Conservation (phyloP, 2,113 vertebrate genomes). For the Prinia subflava region DNA sequence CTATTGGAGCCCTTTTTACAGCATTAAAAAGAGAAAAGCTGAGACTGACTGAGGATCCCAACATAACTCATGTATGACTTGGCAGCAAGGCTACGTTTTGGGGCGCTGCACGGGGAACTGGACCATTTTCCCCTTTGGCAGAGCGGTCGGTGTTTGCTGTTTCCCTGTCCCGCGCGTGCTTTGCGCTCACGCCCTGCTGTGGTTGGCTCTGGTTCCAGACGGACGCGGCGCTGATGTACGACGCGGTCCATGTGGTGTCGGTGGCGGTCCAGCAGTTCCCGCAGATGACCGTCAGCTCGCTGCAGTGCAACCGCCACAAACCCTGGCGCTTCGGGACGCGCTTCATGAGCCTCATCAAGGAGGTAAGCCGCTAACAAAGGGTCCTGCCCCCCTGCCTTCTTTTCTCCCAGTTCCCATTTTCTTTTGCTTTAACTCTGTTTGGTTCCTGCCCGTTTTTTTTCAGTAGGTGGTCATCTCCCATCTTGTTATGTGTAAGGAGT, state of each 20-base stretch:
- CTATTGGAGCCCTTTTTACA: not conserved
- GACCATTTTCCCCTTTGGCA: not conserved
- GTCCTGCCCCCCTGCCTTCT: not conserved
- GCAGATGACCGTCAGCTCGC: conserved; percentile 97
- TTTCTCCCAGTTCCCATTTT: not conserved
- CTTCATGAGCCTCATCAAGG: conserved; percentile 97
- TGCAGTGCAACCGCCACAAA: conserved; percentile 97
- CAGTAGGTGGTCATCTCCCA: not conserved
- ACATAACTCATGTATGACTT: not conserved
- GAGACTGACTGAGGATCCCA: not conserved
- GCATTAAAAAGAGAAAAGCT: not conserved
- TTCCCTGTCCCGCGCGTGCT: not conserved
- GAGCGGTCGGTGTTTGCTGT: not conserved
- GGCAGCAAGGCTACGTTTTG: not conserved
- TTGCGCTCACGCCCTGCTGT: not conserved
- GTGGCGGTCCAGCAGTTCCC: conserved; percentile 97
- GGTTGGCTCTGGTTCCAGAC: conserved; percentile 78
- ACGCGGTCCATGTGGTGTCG: conserved; percentile 94
- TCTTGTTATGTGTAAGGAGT: not conserved
- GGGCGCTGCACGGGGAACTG: not conserved
- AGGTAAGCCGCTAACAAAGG: conserved; percentile 73
- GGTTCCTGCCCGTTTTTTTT: not conserved
- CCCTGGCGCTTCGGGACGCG: conserved; percentile 97
- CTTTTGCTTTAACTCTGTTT: not conserved
- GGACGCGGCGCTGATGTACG: conserved; percentile 96